A percentile compares a stretch with the other conserved stretches of the same genome.
Conservation (phyloP, 2,888 invertebrate species). For the Zele albiditarsus region DNA sequence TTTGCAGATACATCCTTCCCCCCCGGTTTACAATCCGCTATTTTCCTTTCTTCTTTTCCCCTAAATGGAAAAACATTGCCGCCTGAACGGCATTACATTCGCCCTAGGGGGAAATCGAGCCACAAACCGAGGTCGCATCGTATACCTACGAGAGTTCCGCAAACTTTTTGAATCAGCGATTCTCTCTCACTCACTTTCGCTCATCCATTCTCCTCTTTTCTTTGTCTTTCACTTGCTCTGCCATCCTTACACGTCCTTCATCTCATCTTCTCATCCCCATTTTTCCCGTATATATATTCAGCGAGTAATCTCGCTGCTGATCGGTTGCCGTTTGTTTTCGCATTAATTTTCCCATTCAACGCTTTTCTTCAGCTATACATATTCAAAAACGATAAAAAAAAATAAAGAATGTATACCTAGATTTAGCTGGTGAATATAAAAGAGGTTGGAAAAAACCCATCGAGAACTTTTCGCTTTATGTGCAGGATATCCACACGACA, state of each 20-base stretch:
- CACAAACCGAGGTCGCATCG: conserved; percentile 21
- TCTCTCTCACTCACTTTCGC: conserved; percentile 30
- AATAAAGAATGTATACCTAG: background rate
- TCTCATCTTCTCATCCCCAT: conserved; percentile 26
- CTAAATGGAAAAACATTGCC: conserved; percentile 59
- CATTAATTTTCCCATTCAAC: conserved; percentile 47
- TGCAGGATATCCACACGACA: conserved; percentile 5
- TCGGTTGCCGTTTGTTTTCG: conserved; percentile 53
- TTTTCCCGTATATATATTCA: conserved; percentile 23
- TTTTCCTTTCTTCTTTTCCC: conserved; percentile 45
- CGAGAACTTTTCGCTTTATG: background rate
- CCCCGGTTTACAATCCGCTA: conserved; percentile 15
- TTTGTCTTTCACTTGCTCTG: conserved; percentile 26
- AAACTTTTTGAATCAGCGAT: conserved; percentile 60
- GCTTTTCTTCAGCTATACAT: background rate
- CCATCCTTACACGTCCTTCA: conserved; percentile 29
- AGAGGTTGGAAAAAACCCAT: background rate
- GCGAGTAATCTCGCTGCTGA: conserved; percentile 51
- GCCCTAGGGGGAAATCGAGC: conserved; percentile 43
- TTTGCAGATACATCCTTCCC: conserved; percentile 37
- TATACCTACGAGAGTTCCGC: conserved; percentile 50
- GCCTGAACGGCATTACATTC: conserved; percentile 48
- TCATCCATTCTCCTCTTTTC: conserved; percentile 26
- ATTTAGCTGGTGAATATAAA: conserved; percentile 1
- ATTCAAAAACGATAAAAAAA: conserved; percentile 1